phyloP scores from a whole-genome alignment of 1,140 invertebrate species.

The Dufourea novaeangliae region DNA sequence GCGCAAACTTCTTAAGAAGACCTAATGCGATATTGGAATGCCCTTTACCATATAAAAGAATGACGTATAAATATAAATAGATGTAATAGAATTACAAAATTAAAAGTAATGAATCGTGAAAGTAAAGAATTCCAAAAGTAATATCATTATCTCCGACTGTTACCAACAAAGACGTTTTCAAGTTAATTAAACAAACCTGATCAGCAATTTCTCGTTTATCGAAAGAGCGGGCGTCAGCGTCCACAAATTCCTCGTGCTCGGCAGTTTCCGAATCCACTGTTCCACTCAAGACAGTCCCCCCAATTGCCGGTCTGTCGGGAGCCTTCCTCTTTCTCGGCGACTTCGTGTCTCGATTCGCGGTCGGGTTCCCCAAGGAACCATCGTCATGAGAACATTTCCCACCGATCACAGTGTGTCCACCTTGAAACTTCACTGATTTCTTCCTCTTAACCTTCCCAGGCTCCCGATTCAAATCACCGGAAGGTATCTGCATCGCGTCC shows the following conservation, averaged over 20 bases:
- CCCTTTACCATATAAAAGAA: too few species aligned
- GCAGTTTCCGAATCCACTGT: background rate
- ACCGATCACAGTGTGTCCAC: slow-evolving; percentile 65
- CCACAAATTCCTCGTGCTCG: background rate
- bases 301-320: slow-evolving; percentile 10
- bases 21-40: too few species aligned
- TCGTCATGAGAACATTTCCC: slow-evolving; percentile 27
- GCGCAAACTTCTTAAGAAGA: too few species aligned
- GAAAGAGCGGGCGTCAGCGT: slow-evolving; percentile 17
- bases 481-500: background rate
- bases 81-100: too few species aligned
- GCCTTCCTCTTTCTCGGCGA: slow-evolving; percentile 32
- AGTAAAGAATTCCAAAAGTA: too few species aligned
- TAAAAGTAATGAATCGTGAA: too few species aligned
- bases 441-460: slow-evolving; percentile 44
- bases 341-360: background rate
- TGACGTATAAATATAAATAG: too few species aligned
- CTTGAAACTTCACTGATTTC: slow-evolving; percentile 76
- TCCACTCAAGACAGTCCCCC: background rate
- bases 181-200: slow-evolving; percentile 19
- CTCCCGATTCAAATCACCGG: background rate
- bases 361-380: background rate
- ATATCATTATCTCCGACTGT: too few species aligned
- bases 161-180: background rate
- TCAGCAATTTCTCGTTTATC: slow-evolving; percentile 36